Evolutionary conservation across 2,888 invertebrate species (phyloP), one percentile per base, ranked within the genome.

Genomic region (Cheiracanthium punctorium): DNA sequence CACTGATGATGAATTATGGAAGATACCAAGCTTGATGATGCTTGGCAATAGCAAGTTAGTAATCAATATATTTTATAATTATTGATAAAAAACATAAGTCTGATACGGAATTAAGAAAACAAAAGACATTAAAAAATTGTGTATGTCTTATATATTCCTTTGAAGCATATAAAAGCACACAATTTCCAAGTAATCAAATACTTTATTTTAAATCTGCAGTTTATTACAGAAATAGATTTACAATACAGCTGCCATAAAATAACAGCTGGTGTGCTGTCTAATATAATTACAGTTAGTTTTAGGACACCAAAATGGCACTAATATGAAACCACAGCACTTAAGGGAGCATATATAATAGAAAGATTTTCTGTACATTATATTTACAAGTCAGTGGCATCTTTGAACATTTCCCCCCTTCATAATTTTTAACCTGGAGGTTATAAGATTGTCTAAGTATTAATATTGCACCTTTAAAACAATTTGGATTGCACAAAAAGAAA

Each of bases 401-500:
- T 48, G 20, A 14, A 10, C 12, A 10, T 41, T 74, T 79, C 67
- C 52, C 28, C 70, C 76, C 64, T 69, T 72, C 65, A 81, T 29
- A 52, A 69, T 37, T 48, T 14, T 20, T 29, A 17, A 72, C 41
- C 20, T 75, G 48, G 32, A 67, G 20, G 29, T 41, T 41, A 69
- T 41, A 17, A 65, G 84, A 84, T 84, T 84, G 84, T 79, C 84
- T 69, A 73, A 73, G 52, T 69, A 24, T 30, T 37, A 24, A 37
- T 84, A 84, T 84, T 84, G 84, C 84, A 84, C 84, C 65, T 67
- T 67, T 48, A 79, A 67, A 79, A 41, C 58, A 33, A 74, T 41
- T 67, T 52, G 77, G 77, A 84, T 84, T 84, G 84, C 84, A 84
- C 84, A n/a, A n/a, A n/a, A n/a, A n/a, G n/a, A n/a, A n/a, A n/a